Conservation (phyloP, 1,140 invertebrate species). For the Chelonus insularis region DNA sequence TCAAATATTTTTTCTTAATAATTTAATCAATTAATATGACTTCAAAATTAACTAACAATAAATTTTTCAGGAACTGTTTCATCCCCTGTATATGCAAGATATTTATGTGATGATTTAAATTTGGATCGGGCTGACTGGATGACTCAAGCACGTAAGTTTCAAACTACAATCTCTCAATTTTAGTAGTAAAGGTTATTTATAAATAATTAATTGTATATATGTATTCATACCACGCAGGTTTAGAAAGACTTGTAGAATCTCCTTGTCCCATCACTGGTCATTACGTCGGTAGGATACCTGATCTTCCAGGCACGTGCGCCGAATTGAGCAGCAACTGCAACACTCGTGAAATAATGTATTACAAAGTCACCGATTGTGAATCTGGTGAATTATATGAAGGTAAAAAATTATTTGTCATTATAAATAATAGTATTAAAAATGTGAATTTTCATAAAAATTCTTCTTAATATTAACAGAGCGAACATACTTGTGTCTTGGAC, state of each 20-base stretch:
- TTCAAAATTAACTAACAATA: not conserved
- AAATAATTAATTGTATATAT: slow-evolving; percentile 5
- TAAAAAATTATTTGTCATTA: slow-evolving; percentile 45
- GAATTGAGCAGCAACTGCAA: slow-evolving; percentile 73
- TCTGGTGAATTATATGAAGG: slow-evolving; percentile 69
- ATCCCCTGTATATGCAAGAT: slow-evolving; percentile 44
- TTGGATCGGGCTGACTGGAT: slow-evolving; percentile 62
- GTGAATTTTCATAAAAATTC: not conserved
- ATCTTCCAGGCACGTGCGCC: slow-evolving; percentile 69
- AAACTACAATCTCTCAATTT: too few species aligned
- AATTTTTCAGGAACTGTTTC: slow-evolving; percentile 41
- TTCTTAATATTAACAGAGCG: slow-evolving; percentile 61
- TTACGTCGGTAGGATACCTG: slow-evolving; percentile 70
- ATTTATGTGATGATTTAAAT: slow-evolving; percentile 54
- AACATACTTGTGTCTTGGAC: slow-evolving; percentile 71
- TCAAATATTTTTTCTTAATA: too few species aligned
- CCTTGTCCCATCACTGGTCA: slow-evolving; percentile 73
- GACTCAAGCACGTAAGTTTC: slow-evolving; percentile 70
- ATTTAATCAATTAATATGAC: too few species aligned
- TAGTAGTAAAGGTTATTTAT: too few species aligned
- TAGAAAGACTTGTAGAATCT: slow-evolving; percentile 60
- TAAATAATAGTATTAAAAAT: too few species aligned
- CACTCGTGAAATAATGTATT: slow-evolving; percentile 73
- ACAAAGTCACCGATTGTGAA: slow-evolving; percentile 69
- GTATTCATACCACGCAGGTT: slow-evolving; percentile 45